Conservation (phyloP, 2,797 vertebrate species). For the Carapus acus region DNA sequence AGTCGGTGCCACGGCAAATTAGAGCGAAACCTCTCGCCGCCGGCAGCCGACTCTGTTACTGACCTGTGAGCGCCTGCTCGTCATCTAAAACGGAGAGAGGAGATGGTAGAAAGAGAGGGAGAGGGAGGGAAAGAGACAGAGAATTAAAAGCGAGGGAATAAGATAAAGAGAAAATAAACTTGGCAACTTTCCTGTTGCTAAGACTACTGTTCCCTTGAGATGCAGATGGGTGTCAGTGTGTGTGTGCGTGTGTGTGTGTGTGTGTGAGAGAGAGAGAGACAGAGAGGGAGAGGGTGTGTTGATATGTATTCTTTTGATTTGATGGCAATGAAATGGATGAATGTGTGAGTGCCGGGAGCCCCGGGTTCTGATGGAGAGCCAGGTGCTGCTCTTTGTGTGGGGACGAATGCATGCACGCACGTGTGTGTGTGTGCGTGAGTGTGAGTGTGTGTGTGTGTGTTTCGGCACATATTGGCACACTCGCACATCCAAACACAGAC, state of each 20-base stretch:
- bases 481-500: constrained; percentile 17
- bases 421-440: too few species aligned
- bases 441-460: too few species aligned
- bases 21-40: too few species aligned
- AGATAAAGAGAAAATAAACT: constrained; percentile 26
- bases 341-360: constrained; percentile 34
- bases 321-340: constrained; percentile 36
- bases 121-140: background rate
- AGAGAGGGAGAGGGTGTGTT: background rate
- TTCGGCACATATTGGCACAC: too few species aligned
- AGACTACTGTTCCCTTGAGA: constrained; percentile 51
- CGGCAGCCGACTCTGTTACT: too few species aligned
- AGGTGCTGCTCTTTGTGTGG: constrained; percentile 43
- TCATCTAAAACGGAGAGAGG: too few species aligned
- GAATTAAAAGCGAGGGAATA: background rate
- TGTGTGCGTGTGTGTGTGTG: constrained; percentile 2
- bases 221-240: constrained; percentile 13
- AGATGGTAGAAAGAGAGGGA: background rate
- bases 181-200: constrained; percentile 53
- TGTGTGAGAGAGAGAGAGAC: constrained; percentile 3
- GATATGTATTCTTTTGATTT: constrained; percentile 25
- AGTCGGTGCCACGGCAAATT: too few species aligned
- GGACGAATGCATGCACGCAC: background rate
- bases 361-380: constrained; percentile 39
- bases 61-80: too few species aligned